phyloP scores from a whole-genome alignment of 2,888 invertebrate genomes.

The Phytoseiulus persimilis region DNA sequence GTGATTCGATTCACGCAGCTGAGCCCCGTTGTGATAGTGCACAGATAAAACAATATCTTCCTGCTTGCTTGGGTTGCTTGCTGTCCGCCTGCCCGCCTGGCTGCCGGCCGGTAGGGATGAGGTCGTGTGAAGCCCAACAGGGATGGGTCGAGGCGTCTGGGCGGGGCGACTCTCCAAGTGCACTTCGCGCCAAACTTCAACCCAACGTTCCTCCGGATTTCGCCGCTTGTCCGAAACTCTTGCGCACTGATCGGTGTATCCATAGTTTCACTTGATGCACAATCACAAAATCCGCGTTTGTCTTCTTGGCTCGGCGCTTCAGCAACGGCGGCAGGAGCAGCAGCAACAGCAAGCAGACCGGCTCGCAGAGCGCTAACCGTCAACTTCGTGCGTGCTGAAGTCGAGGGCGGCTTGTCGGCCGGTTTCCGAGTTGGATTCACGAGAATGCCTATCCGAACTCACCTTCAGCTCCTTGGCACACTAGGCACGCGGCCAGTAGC shows the following conservation, averaged over 20 bases:
- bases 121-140: neutral
- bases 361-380: neutral
- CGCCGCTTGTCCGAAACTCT: neutral
- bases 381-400: neutral
- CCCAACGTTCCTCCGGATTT: neutral
- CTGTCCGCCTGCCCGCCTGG: neutral
- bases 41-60: neutral
- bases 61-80: neutral
- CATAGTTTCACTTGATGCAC: neutral
- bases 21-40: neutral
- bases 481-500: neutral
- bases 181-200: neutral
- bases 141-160: constrained; percentile 5
- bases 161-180: constrained; percentile 5
- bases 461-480: neutral
- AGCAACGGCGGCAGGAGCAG: neutral
- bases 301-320: neutral
- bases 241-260: constrained; percentile 5
- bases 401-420: neutral
- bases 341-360: neutral
- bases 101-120: neutral
- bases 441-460: neutral
- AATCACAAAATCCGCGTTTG: neutral
- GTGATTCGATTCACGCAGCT: neutral
- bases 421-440: neutral